A percentile compares a stretch with the other conserved stretches of the same genome.
phyloP scores from a whole-genome alignment of 2,888 invertebrate species.

The Arge pagana region DNA sequence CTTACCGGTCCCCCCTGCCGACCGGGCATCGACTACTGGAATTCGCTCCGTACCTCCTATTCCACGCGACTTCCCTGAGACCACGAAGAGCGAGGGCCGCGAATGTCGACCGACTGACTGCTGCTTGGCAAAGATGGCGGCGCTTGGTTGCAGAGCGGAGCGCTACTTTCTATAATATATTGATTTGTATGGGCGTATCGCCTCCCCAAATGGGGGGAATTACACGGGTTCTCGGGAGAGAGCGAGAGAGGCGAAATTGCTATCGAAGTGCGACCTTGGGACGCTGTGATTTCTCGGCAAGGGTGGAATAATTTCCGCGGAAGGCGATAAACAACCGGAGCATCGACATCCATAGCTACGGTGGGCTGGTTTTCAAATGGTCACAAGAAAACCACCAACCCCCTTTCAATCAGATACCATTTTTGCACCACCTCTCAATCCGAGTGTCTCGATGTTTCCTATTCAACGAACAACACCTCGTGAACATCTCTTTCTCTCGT shows the following conservation, averaged over 20 bases:
- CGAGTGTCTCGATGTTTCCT: too few species aligned
- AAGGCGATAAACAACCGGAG: not conserved
- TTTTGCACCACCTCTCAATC: too few species aligned
- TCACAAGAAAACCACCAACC: too few species aligned
- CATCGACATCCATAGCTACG: too few species aligned
- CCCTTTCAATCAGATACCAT: too few species aligned
- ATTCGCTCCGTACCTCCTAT: too few species aligned
- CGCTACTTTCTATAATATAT: not conserved
- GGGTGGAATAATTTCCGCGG: not conserved
- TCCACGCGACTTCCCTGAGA: conserved; percentile 1
- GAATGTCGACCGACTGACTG: too few species aligned
- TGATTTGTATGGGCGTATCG: not conserved
- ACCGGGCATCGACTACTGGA: conserved; percentile 6
- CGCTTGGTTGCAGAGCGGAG: not conserved
- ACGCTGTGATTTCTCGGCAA: not conserved
- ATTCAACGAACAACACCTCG: too few species aligned
- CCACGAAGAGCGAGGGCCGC: too few species aligned
- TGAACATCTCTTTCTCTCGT: too few species aligned
- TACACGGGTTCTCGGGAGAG: conserved; percentile 3
- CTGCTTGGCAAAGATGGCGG: not conserved
- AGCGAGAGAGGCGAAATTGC: conserved; percentile 5
- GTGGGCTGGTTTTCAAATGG: too few species aligned
- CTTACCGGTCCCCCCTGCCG: conserved; percentile 15
- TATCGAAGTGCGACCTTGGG: not conserved
- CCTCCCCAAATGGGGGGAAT: conserved; percentile 1